These are phyloP conservation scores for Formica exsecta DNA, from an alignment of 1,140 invertebrate species.

Conservation along the genomic window DNA sequence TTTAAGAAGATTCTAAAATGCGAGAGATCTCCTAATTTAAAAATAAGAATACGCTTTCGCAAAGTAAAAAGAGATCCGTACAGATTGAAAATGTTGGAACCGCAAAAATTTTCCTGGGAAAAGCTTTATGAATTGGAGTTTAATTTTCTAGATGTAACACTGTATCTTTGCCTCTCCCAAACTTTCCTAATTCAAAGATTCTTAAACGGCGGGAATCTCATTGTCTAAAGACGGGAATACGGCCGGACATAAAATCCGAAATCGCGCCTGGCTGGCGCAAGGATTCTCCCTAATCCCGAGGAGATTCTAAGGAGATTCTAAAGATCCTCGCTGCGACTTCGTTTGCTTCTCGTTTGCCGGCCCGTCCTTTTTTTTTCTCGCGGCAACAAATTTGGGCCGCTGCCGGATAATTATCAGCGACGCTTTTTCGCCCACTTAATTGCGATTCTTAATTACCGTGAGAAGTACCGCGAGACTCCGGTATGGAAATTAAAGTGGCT, in stretches of 20 bases:
- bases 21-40: background rate
- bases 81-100: background rate
- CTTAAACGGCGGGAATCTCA: slow-evolving; percentile 1
- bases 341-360: background rate
- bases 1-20: background rate
- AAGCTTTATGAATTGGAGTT: background rate
- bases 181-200: slow-evolving; percentile 3
- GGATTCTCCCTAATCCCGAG: slow-evolving; percentile 36
- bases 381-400: slow-evolving; percentile 34
- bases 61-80: background rate
- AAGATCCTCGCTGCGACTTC: slow-evolving; percentile 12
- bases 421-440: slow-evolving; percentile 52
- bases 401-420: slow-evolving; percentile 48
- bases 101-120: background rate
- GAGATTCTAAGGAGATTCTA: slow-evolving; percentile 28
- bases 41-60: background rate
- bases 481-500: slow-evolving; percentile 52
- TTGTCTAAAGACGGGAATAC: slow-evolving; percentile 24
- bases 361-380: background rate
- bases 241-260: slow-evolving; percentile 33
- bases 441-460: slow-evolving; percentile 62
- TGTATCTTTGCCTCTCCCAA: background rate
- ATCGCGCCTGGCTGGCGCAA: slow-evolving; percentile 1
- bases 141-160: slow-evolving; percentile 36
- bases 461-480: slow-evolving; percentile 42